phyloP scores from a whole-genome alignment of 2,888 invertebrate genomes.

The Poecilobothrus nobilitatus region DNA sequence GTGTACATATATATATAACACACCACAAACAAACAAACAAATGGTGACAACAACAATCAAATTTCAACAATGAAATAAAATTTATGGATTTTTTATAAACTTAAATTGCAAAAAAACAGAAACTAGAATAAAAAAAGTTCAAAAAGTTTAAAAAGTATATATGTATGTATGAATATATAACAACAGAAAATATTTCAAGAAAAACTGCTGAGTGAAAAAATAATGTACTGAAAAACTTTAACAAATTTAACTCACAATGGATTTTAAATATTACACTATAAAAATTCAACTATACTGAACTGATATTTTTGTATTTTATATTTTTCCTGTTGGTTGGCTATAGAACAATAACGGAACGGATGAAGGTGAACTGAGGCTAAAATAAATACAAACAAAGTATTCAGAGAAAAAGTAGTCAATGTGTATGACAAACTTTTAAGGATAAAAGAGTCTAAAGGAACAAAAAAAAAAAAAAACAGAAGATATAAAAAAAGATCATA shows the following conservation, averaged over 20 bases:
- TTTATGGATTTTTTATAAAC: constrained; percentile 1
- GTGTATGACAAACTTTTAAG: not conserved
- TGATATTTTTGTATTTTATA: not conserved
- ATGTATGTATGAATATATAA: not conserved
- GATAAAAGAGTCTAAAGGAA: not conserved
- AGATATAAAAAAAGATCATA: no score
- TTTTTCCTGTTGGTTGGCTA: not conserved
- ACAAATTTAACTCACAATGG: not conserved
- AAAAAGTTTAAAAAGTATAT: not conserved
- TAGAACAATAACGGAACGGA: no score
- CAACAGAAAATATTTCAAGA: not conserved
- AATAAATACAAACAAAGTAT: not conserved
- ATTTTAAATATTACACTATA: not conserved
- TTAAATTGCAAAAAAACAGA: not conserved
- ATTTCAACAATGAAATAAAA: constrained; percentile 6
- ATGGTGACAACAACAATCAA: not conserved
- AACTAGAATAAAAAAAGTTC: not conserved
- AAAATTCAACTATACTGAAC: not conserved
- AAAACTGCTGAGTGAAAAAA: not conserved
- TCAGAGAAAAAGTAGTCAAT: not conserved
- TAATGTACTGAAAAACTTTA: not conserved
- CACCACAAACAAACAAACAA: not conserved
- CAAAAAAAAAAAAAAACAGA: not conserved
- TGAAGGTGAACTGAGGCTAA: not conserved
- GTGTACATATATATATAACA: not conserved